phyloP scores from a whole-genome alignment of 2,797 vertebrate genomes.

The Xiphorhynchus erythropygius region DNA sequence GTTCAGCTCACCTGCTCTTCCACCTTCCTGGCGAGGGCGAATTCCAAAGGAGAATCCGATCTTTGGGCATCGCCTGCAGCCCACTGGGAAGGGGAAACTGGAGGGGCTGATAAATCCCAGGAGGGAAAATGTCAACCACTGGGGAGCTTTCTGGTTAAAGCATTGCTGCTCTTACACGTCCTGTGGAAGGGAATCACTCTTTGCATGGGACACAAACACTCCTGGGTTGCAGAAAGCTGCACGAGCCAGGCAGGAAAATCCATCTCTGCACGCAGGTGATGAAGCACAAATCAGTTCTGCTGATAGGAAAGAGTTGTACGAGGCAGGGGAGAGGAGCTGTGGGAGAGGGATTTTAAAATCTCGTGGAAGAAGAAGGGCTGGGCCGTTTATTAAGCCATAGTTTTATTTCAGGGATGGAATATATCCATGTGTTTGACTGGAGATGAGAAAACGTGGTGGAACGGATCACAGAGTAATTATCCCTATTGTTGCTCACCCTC shows the following conservation, averaged over 20 bases:
- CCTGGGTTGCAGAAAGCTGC: neutral
- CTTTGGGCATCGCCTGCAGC: neutral
- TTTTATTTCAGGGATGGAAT: neutral
- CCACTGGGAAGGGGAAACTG: neutral
- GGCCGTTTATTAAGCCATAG: rapidly evolving
- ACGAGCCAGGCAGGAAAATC: neutral
- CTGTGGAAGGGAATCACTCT: neutral
- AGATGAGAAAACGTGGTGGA: neutral
- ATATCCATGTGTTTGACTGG: neutral
- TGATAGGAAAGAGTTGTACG: neutral
- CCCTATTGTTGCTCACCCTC: rapidly evolving
- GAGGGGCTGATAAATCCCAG: neutral
- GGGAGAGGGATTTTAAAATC: neutral
- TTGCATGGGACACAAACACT: neutral
- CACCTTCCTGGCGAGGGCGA: neutral
- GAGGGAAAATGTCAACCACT: neutral
- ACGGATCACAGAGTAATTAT: neutral
- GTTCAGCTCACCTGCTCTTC: neutral
- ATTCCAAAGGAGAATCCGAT: neutral
- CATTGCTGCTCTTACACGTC: neutral
- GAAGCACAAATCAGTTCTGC: neutral
- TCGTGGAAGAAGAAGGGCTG: neutral
- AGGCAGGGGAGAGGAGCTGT: neutral
- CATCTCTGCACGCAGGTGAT: neutral
- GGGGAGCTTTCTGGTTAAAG: neutral